These are phyloP conservation scores for Cyphomyrus discorhynchus DNA, from an alignment of 2,113 vertebrate genomes.

Conservation along the genomic window DNA sequence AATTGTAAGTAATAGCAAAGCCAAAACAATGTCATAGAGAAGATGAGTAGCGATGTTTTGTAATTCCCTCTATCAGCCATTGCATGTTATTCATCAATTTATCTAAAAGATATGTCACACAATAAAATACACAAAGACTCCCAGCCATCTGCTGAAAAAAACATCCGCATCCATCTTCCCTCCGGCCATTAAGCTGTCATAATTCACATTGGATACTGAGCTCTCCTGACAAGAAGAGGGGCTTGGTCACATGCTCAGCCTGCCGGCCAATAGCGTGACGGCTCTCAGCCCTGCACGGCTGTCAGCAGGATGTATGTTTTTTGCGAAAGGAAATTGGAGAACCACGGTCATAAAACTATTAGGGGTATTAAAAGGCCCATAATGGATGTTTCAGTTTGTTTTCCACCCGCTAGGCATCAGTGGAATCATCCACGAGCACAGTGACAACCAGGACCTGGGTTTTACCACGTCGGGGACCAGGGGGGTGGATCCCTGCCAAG, in stretches of 20 bases:
- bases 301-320: constrained; percentile 39
- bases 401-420: neutral
- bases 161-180: neutral
- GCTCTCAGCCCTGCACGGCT: neutral
- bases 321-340: constrained; percentile 37
- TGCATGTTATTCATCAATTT: neutral
- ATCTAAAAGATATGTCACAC: neutral
- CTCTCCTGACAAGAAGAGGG: neutral
- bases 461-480: neutral
- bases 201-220: neutral
- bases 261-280: neutral
- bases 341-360: constrained; percentile 36
- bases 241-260: neutral
- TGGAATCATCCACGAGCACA: neutral
- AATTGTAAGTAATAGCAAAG: constrained; percentile 6
- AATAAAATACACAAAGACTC: neutral
- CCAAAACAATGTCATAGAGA: neutral
- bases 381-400: constrained; percentile 8
- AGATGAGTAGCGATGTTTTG: neutral
- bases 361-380: neutral
- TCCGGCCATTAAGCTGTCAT: neutral
- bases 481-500: neutral
- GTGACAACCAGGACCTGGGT: neutral
- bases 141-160: neutral
- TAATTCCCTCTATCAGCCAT: neutral